Conservation (phyloP, 2,113 vertebrate species). For the Ictalurus punctatus region DNA sequence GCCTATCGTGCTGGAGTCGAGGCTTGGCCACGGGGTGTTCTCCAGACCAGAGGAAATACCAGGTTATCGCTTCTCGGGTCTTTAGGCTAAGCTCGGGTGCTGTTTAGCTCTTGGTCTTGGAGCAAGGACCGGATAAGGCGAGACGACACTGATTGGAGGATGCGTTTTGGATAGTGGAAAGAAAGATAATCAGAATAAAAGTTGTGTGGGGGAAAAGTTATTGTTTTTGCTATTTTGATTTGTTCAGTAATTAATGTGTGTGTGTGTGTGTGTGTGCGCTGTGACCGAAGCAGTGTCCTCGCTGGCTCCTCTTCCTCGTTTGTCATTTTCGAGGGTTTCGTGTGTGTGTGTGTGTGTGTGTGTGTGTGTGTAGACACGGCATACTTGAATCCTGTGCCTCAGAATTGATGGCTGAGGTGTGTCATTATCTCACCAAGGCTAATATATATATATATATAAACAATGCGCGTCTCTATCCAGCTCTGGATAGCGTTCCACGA, state of each 20-base stretch:
- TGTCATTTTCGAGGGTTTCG: neutral
- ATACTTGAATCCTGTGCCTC: slow-evolving; percentile 20
- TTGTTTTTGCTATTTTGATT: neutral
- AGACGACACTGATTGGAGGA: too few species aligned
- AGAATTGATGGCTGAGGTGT: slow-evolving; percentile 38
- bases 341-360: neutral
- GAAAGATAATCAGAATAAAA: neutral
- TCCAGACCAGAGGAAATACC: too few species aligned
- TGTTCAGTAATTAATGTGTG: neutral
- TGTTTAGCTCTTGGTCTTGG: too few species aligned
- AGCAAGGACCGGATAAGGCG: too few species aligned
- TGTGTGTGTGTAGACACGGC: neutral
- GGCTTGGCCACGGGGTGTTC: too few species aligned
- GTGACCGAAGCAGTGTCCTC: neutral
- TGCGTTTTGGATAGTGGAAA: too few species aligned
- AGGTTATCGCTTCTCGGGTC: too few species aligned
- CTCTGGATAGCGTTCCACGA: slow-evolving; percentile 38
- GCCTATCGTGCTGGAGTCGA: too few species aligned
- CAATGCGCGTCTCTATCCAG: slow-evolving; percentile 22
- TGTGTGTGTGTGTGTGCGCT: neutral
- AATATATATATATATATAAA: slow-evolving; percentile 19
- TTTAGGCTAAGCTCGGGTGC: too few species aligned
- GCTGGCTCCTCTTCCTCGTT: neutral
- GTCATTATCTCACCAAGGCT: slow-evolving; percentile 50
- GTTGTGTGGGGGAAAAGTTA: neutral